phyloP scores from a whole-genome alignment of 92 coral and sea anemone genomes.

The Zoanthus solanderi region DNA sequence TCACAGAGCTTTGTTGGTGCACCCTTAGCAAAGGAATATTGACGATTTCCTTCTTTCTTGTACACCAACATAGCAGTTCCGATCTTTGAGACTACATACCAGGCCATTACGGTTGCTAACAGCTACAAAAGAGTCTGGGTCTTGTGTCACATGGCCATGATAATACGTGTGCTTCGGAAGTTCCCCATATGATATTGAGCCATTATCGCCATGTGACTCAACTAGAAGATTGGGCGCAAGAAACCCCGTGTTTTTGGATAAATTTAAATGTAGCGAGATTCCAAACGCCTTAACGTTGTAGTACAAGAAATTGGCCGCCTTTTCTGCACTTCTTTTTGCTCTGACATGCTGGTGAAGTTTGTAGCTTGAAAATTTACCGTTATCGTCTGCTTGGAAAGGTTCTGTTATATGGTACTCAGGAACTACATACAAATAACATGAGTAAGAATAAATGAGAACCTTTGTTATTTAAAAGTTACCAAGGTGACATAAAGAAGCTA shows the following conservation, averaged over 20 bases:
- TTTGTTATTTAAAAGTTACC: background rate
- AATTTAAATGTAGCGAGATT: slow-evolving; percentile 73
- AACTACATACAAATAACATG: slow-evolving; percentile 48
- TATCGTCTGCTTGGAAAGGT: slow-evolving; percentile 81
- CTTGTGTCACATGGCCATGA: slow-evolving; percentile 85
- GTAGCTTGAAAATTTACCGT: slow-evolving; percentile 74
- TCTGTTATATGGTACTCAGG: slow-evolving; percentile 90
- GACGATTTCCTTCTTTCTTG: background rate
- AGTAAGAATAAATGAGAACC: background rate
- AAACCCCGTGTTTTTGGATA: slow-evolving; percentile 59
- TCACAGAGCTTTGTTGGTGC: no score
- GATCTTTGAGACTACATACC: slow-evolving; percentile 64
- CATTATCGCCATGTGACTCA: slow-evolving; percentile 77
- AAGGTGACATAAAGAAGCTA: background rate
- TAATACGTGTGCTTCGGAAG: slow-evolving; percentile 54
- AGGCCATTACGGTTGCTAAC: slow-evolving; percentile 81
- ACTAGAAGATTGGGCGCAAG: slow-evolving; percentile 71
- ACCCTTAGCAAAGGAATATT: no score
- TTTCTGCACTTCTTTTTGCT: slow-evolving; percentile 62
- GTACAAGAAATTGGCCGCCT: slow-evolving; percentile 64
- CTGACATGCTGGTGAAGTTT: slow-evolving; percentile 75
- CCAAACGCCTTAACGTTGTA: slow-evolving; percentile 86
- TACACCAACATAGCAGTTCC: background rate
- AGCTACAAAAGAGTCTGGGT: slow-evolving; percentile 87
- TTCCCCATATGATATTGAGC: slow-evolving; percentile 64